Evolutionary conservation across 2,113 vertebrate genomes (phyloP).

Genomic region (Caretta caretta): DNA sequence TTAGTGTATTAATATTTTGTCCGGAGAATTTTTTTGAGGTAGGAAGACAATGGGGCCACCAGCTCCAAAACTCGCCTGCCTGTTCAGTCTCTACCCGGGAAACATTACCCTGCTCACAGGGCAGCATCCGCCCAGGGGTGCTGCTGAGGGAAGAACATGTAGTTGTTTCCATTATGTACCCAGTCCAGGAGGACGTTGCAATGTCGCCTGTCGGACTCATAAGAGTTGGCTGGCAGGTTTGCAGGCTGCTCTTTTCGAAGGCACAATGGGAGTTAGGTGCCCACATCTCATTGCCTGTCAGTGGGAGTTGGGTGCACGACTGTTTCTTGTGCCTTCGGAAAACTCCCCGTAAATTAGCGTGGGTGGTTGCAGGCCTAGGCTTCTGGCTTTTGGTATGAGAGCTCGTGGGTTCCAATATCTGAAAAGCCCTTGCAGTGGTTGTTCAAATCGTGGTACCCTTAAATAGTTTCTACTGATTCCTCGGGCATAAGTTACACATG

Average conservation of each 20-base stretch:
- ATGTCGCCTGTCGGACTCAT: background rate
- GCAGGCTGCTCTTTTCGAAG: background rate
- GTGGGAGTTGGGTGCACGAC: too few relatives aligned
- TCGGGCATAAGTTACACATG: background rate
- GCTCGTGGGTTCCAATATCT: background rate
- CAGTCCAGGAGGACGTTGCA: background rate
- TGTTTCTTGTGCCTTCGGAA: too few relatives aligned
- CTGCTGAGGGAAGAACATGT: background rate
- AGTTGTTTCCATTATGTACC: background rate
- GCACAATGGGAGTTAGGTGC: background rate
- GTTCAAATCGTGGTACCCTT: background rate
- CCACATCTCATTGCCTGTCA: background rate
- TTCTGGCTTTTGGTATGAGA: background rate
- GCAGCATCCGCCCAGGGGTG: fast-evolving
- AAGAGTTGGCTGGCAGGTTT: background rate
- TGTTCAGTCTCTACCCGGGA: fast-evolving
- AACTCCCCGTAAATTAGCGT: too few relatives aligned
- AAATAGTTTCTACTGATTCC: background rate
- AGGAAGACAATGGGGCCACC: fast-evolving
- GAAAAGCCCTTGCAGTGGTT: too few relatives aligned
- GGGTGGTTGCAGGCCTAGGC: background rate
- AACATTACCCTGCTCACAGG: fast-evolving
- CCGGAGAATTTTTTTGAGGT: background rate
- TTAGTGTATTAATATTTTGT: background rate
- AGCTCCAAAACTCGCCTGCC: background rate